Evolutionary conservation across 2,888 invertebrate genomes (phyloP).

Genomic region (Halocaridina rubra): DNA sequence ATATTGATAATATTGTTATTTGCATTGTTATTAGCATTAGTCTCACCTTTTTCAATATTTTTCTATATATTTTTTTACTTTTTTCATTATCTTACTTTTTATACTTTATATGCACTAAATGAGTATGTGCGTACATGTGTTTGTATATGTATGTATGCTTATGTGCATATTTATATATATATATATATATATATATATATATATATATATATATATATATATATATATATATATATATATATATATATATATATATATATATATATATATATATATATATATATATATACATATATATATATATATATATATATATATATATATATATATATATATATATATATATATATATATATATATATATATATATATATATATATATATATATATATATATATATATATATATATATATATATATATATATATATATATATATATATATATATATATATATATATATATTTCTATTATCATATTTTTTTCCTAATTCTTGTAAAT

Average conservation of each 20-base stretch:
- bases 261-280: not conserved
- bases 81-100: no score
- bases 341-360: not conserved
- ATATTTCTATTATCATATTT: not conserved
- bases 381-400: not conserved
- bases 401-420: not conserved
- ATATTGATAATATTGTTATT: no score
- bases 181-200: not conserved
- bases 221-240: not conserved
- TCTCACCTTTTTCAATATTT: no score
- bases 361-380: not conserved
- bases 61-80: no score
- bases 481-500: no score
- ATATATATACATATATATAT: not conserved
- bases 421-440: not conserved
- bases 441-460: not conserved
- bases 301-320: not conserved
- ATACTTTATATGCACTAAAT: no score
- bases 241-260: not conserved
- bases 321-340: not conserved
- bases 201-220: not conserved
- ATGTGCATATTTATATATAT: not conserved
- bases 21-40: no score
- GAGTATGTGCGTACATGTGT: not conserved
- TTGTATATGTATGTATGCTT: not conserved